Evolutionary conservation across 1,140 invertebrate genomes (phyloP), one percentile per base, ranked within the genome.

Genomic region (Penaeus vannamei): DNA sequence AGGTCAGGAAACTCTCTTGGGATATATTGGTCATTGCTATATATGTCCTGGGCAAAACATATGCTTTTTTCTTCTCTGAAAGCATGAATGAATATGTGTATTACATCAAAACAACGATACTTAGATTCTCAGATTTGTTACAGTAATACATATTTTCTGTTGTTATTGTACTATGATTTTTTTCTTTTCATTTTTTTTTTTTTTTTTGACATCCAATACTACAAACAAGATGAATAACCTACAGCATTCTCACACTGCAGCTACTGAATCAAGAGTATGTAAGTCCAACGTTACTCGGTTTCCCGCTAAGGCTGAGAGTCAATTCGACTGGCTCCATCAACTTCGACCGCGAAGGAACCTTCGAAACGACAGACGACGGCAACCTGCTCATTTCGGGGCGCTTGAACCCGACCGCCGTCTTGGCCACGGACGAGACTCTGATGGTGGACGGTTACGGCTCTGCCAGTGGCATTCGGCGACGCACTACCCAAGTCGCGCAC

Each of bases 251-350:
- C 53, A 53, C 17, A 53, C 60, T 80, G 23, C 87, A 89, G 87
- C 59, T 89, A 36, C 26, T 89, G 59, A 83, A 89, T 53, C 87
- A 89, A 36, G 82, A 89, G 36, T 89, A 89, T 77, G 79, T 89
- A 12, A 60, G 66, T 20, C 26, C 87, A 80, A 89, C 87, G 14
- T 32, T 79, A 32, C n/a, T 89, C 5, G 87, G 87, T 4, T 89
- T 89, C 59, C 87, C 87, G 14, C 72, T 89, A 17, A 59, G 64
- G 23, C 82, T 89, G n/a, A 84, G 29, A 72, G 29, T 89, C 23
- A 89, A 89, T 62, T 66, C 87, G 29, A 89, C 87, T 8, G 87
- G 82, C 23, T 89, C 87, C 2, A 46, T 89, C 66, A 77, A 14
- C 53, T 79, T 89, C 46, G 46, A 89, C 17, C 69, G 80, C 4